These are phyloP conservation scores for Linepithema humile DNA, from an alignment of 1,140 invertebrate species.

Conservation along the genomic window DNA sequence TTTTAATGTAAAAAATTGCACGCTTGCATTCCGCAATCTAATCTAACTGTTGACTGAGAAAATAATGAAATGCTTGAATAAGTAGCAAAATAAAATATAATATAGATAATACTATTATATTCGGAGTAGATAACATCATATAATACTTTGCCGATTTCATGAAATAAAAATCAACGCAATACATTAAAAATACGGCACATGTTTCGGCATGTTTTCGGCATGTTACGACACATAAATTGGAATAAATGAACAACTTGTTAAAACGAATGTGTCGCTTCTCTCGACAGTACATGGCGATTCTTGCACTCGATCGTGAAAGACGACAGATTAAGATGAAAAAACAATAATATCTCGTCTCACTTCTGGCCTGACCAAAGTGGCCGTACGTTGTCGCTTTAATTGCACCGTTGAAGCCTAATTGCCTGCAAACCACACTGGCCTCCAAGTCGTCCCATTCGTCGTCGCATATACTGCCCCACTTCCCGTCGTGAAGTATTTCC, in stretches of 20 bases:
- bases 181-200: background rate
- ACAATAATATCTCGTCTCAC: conserved; percentile 85
- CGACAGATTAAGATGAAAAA: background rate
- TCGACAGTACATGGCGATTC: background rate
- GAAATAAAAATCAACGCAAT: no score
- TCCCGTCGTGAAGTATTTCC: conserved; percentile 92
- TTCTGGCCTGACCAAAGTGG: conserved; percentile 90
- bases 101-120: background rate
- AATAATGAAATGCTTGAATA: background rate
- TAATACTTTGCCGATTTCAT: no score
- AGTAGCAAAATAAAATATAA: background rate
- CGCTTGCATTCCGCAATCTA: background rate
- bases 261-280: background rate
- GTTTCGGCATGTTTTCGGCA: no score
- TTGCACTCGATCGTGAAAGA: conserved; percentile 3
- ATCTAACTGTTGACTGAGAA: background rate
- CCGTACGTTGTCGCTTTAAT: conserved; percentile 88
- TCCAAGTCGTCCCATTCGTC: conserved; percentile 95
- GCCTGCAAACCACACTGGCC: conserved; percentile 92
- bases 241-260: conserved; percentile 17
- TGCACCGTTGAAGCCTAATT: conserved; percentile 89
- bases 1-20: background rate
- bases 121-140: no score
- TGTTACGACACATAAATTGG: background rate
- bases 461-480: conserved; percentile 96